These are phyloP conservation scores for Hydrozoanthus tunicans DNA, from an alignment of 64 coral and sea anemone species.

Conservation along the genomic window DNA sequence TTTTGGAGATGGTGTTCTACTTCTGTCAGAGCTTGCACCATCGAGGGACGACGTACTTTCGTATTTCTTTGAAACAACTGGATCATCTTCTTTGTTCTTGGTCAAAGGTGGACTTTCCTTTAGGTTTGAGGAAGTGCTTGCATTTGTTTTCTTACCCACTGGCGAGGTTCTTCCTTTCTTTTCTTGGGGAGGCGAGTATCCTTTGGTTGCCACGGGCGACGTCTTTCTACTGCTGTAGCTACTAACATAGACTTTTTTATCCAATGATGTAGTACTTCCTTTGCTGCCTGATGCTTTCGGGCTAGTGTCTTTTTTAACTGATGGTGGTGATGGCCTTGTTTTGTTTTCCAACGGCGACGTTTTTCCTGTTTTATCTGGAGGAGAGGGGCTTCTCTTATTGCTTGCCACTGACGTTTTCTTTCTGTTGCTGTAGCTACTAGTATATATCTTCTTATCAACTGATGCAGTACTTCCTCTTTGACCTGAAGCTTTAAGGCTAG, in stretches of 20 bases:
- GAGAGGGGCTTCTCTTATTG: not conserved
- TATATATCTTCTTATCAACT: not conserved
- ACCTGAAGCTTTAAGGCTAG: not conserved
- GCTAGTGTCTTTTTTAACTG: not conserved
- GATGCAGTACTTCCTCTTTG: constrained; percentile 9
- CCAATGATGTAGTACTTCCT: not conserved
- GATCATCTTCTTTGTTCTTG: not conserved
- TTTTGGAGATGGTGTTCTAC: constrained; percentile 4
- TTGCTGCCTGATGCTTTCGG: not conserved
- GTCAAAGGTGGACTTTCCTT: not conserved
- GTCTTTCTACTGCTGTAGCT: not conserved
- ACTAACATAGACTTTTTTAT: not conserved
- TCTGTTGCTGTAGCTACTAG: constrained; percentile 1
- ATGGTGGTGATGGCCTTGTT: not conserved
- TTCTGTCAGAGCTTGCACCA: not conserved
- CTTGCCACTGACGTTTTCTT: not conserved
- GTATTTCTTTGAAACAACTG: not conserved
- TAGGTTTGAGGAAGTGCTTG: not conserved
- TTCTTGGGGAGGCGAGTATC: not conserved
- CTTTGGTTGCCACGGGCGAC: not conserved
- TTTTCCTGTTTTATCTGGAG: not conserved
- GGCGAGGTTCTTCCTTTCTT: not conserved
- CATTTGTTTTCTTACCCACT: not conserved
- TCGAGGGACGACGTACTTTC: constrained; percentile 2
- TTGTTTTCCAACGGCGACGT: not conserved